Percentiles rank a stretch among this genome's conserved stretches.
Conservation (phyloP, 2,797 vertebrate species). For the Notoglanidium macrostoma region DNA sequence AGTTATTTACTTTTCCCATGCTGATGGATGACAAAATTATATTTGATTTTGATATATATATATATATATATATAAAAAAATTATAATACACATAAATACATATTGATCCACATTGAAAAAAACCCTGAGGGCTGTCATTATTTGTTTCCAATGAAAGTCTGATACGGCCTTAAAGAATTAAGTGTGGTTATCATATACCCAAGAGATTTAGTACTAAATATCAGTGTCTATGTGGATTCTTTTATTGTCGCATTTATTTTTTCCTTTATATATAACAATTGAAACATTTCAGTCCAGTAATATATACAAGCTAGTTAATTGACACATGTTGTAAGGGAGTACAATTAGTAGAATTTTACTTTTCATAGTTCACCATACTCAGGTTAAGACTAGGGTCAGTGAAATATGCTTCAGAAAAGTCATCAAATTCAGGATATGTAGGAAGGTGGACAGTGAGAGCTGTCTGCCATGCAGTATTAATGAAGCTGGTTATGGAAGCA, state of each 20-base stretch:
- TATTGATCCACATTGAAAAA: background rate
- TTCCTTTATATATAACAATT: background rate
- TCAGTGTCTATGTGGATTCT: no score
- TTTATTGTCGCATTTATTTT: background rate
- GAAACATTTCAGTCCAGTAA: background rate
- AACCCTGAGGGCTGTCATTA: background rate
- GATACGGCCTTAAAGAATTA: no score
- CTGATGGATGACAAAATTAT: background rate
- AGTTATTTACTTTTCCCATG: background rate
- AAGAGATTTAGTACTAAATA: background rate
- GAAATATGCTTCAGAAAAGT: conserved; percentile 8
- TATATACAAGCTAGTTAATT: background rate
- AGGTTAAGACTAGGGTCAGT: background rate
- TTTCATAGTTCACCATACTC: background rate
- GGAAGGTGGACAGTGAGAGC: conserved; percentile 3
- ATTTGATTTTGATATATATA: no score
- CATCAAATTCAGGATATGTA: background rate
- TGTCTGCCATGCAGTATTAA: conserved; percentile 30
- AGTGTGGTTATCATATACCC: no score
- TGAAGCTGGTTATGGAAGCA: conserved; percentile 22
- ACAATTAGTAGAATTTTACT: background rate
- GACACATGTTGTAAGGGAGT: background rate
- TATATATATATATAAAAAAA: no score
- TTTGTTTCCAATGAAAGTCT: background rate
- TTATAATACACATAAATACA: background rate